Conservation (phyloP, 2,113 vertebrate species). For the Leptocoma aspasia region DNA sequence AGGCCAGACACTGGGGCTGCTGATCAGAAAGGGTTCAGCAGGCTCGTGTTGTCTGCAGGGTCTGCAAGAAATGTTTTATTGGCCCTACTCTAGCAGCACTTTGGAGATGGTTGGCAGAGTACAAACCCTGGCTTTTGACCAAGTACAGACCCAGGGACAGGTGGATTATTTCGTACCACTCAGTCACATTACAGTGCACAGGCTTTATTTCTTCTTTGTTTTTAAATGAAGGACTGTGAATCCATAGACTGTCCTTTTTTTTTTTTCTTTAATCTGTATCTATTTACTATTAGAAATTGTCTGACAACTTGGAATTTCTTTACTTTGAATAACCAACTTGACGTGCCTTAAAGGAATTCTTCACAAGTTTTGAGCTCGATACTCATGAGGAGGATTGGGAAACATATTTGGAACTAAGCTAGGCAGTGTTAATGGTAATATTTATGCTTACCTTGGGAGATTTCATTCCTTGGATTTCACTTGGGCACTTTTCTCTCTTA, state of each 20-base stretch:
- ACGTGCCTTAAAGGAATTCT: background rate
- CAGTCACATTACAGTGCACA: background rate
- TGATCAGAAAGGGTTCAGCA: background rate
- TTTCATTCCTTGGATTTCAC: background rate
- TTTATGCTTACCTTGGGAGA: background rate
- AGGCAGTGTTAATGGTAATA: background rate
- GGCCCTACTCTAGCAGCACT: background rate
- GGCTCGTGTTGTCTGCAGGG: background rate
- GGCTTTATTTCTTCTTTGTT: background rate
- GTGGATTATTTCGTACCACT: background rate
- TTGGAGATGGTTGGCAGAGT: background rate
- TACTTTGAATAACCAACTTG: background rate
- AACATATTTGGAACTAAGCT: background rate
- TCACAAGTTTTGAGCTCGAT: background rate
- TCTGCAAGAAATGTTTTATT: background rate
- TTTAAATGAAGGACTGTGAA: background rate
- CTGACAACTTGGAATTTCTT: background rate
- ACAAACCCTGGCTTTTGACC: background rate
- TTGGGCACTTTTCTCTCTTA: background rate
- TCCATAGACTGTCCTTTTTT: background rate
- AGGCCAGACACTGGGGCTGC: background rate
- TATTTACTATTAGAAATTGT: background rate
- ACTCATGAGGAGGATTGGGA: background rate
- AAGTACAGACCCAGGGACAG: background rate
- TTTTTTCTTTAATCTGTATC: background rate